Evolutionary conservation across 2,888 invertebrate genomes (phyloP).

Genomic region (Apotomis turbidana): DNA sequence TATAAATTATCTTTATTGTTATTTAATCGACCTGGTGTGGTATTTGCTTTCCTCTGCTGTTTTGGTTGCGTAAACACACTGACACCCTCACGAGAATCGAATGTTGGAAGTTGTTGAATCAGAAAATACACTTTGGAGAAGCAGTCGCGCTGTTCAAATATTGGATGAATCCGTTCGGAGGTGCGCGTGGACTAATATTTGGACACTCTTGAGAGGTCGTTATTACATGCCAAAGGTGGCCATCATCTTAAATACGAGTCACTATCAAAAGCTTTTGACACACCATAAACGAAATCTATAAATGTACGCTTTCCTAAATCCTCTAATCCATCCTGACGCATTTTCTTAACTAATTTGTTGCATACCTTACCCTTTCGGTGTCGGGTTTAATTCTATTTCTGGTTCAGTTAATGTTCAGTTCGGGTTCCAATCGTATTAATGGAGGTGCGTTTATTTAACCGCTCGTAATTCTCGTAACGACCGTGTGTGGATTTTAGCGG

Average conservation of each 20-base stretch:
- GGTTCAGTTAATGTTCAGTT: conserved; percentile 65
- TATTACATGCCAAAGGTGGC: conserved; percentile 68
- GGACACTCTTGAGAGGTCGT: conserved; percentile 66
- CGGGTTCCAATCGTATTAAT: conserved; percentile 71
- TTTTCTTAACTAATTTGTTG: conserved; percentile 40
- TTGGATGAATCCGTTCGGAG: conserved; percentile 77
- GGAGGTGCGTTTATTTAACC: conserved; percentile 79
- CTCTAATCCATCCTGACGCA: conserved; percentile 30
- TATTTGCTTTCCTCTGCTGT: conserved; percentile 59
- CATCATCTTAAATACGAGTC: conserved; percentile 43
- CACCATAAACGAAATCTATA: conserved; percentile 30
- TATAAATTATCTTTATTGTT: conserved; percentile 10
- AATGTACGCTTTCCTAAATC: conserved; percentile 30
- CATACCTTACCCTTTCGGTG: conserved; percentile 51
- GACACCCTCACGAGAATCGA: conserved; percentile 70
- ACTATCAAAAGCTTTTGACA: conserved; percentile 34
- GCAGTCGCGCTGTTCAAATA: conserved; percentile 77
- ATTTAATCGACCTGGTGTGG: conserved; percentile 49
- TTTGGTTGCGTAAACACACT: conserved; percentile 66
- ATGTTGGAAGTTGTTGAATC: conserved; percentile 77
- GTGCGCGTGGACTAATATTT: conserved; percentile 77
- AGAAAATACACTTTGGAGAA: conserved; percentile 79
- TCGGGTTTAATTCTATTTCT: conserved; percentile 76
- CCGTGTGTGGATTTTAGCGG: conserved; percentile 72
- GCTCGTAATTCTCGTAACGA: conserved; percentile 77